These are phyloP conservation scores for Aegotheles bennettii DNA, from an alignment of 2,113 vertebrate species.

Conservation along the genomic window DNA sequence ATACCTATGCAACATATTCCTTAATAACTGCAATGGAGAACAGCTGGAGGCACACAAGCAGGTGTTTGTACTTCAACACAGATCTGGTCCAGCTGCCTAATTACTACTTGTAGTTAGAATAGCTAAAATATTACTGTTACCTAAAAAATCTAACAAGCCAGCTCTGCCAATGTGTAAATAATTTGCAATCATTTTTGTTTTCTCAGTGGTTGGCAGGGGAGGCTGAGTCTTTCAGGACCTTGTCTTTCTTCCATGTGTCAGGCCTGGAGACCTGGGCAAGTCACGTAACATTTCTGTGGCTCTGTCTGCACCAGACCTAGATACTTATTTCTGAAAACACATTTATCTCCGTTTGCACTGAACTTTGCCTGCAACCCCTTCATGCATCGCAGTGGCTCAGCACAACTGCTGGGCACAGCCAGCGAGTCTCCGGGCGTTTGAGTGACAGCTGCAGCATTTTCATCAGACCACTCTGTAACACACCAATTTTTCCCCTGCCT, in stretches of 20 bases:
- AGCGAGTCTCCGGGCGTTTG: accelerated
- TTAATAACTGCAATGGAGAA: background rate
- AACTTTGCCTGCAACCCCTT: background rate
- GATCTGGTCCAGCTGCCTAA: background rate
- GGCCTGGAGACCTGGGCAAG: background rate
- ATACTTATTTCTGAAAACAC: background rate
- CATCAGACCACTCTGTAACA: background rate
- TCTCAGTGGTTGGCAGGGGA: background rate
- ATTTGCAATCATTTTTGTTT: background rate
- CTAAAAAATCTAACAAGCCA: background rate
- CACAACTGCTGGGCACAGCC: background rate
- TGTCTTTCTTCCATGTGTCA: accelerated
- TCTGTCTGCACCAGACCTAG: background rate
- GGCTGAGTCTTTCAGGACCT: background rate
- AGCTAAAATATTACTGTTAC: background rate
- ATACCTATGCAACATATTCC: background rate
- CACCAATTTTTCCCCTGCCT: background rate
- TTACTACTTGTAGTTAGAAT: background rate
- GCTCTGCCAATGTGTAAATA: accelerated
- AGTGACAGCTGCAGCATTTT: background rate
- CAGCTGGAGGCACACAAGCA: background rate
- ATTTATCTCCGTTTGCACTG: background rate
- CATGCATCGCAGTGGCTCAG: accelerated
- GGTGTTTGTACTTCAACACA: background rate
- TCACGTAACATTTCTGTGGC: background rate